These are phyloP conservation scores for Sebastolobus altivelis DNA, from an alignment of 2,797 vertebrate genomes.

Conservation along the genomic window DNA sequence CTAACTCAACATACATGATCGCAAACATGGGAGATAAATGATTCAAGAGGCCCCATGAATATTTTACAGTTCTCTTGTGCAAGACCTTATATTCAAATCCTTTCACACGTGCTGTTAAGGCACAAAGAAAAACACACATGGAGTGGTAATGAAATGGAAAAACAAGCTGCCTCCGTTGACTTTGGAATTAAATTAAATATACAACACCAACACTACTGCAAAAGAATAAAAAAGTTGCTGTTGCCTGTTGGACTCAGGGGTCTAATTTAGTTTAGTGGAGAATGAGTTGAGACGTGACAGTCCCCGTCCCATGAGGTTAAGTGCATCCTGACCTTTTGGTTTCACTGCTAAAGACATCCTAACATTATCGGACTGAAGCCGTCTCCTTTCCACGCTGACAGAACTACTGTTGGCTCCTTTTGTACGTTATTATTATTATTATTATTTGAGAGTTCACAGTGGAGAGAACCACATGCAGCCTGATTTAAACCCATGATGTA, in stretches of 20 bases:
- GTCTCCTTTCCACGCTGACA: constrained; percentile 42
- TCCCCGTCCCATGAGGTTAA: constrained; percentile 64
- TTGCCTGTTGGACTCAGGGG: not conserved
- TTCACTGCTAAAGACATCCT: constrained; percentile 48
- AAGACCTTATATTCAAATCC: constrained; percentile 19
- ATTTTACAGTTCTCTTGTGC: constrained; percentile 31
- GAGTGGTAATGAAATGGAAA: not conserved
- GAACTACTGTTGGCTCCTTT: constrained; percentile 30
- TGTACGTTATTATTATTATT: not conserved
- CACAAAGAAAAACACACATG: not conserved
- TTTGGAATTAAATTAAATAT: not conserved
- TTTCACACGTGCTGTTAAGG: not conserved
- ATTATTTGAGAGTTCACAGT: constrained; percentile 20
- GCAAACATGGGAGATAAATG: constrained; percentile 37
- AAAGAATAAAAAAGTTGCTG: not conserved
- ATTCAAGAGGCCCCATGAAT: constrained; percentile 51
- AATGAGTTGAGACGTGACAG: constrained; percentile 51
- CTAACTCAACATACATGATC: constrained; percentile 27
- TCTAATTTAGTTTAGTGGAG: constrained; percentile 31
- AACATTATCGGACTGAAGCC: constrained; percentile 50
- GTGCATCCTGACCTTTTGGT: constrained; percentile 69
- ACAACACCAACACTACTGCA: not conserved
- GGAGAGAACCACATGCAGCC: not conserved
- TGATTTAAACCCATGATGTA: constrained; percentile 9
- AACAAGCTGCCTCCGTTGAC: not conserved